Conservation (phyloP, 2,113 vertebrate genomes). For the Hyperopisus bebe region DNA sequence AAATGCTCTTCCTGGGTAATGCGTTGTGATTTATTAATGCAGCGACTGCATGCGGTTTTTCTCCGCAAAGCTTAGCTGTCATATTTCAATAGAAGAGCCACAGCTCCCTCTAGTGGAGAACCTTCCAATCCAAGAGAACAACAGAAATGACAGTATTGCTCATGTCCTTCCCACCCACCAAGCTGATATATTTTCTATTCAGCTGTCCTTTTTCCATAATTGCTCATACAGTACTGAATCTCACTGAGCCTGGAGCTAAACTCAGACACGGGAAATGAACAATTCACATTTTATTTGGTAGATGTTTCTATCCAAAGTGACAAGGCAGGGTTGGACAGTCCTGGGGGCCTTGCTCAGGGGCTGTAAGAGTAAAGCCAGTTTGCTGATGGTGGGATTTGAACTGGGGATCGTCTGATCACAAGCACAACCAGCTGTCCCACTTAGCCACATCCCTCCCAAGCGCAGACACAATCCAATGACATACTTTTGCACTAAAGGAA, state of each 20-base stretch:
- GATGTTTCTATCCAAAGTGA: background rate
- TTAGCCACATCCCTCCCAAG: background rate
- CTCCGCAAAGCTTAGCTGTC: conserved; percentile 39
- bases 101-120: conserved; percentile 54
- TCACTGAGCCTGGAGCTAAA: background rate
- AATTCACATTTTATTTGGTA: background rate
- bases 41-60: conserved; percentile 49
- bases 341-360: background rate
- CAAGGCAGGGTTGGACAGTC: background rate
- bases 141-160: background rate
- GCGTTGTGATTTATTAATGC: conserved; percentile 60
- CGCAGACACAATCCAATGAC: background rate
- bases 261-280: background rate
- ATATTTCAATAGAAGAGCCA: conserved; percentile 40
- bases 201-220: background rate
- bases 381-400: background rate
- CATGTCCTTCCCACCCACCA: background rate
- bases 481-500: background rate
- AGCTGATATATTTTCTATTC: background rate
- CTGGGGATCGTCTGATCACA: background rate
- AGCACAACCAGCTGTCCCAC: background rate
- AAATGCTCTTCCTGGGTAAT: conserved; percentile 17
- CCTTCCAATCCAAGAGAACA: background rate
- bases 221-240: background rate
- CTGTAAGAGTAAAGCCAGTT: background rate